Conservation (phyloP, 2,113 vertebrate genomes). For the Pedetes capensis region DNA sequence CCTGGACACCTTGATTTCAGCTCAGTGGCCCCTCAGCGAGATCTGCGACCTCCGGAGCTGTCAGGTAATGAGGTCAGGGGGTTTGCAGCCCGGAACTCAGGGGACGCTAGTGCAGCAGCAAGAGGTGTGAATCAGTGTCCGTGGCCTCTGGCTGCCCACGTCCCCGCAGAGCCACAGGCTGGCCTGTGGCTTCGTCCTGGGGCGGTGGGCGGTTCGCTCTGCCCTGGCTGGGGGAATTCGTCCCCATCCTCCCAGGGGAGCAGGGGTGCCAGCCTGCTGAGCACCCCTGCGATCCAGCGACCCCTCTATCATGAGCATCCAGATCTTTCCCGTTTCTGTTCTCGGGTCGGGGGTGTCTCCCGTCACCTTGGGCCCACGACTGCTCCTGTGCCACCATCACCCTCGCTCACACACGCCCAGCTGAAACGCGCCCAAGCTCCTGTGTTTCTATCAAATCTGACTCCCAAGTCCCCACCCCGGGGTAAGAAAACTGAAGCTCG, state of each 20-base stretch:
- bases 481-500: neutral
- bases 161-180: too few relatives aligned
- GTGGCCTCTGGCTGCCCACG: neutral
- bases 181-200: too few relatives aligned
- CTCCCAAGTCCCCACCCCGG: fast-evolving
- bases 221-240: too few relatives aligned
- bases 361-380: fast-evolving
- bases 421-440: too few relatives aligned
- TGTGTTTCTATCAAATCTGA: neutral
- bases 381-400: too few relatives aligned
- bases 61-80: fast-evolving
- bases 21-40: neutral
- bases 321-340: neutral
- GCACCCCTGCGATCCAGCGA: too few relatives aligned
- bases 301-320: neutral
- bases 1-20: neutral
- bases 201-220: too few relatives aligned
- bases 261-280: too few relatives aligned
- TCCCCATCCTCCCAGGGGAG: neutral
- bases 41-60: neutral
- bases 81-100: neutral
- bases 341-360: too few relatives aligned
- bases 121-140: fast-evolving
- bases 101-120: neutral
- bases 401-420: too few relatives aligned